Percentiles rank a stretch among this genome's conserved stretches.
phyloP scores from a whole-genome alignment of 2,888 invertebrate genomes.

The Scaeva pyrastri region DNA sequence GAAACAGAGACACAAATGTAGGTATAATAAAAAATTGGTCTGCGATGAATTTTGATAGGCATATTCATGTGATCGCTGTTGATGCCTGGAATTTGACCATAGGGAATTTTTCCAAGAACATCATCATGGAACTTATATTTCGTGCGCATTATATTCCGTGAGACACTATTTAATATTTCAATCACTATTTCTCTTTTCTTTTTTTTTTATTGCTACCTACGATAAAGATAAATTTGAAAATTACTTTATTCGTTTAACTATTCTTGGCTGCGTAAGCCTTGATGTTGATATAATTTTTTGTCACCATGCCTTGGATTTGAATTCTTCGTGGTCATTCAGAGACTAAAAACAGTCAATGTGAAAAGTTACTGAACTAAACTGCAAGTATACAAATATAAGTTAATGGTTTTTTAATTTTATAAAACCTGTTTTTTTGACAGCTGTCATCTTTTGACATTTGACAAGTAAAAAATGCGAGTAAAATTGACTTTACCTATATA shows the following conservation, averaged over 20 bases:
- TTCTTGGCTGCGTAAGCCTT: background rate
- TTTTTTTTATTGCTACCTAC: background rate
- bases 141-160: slow-evolving; percentile 29
- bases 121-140: slow-evolving; percentile 10
- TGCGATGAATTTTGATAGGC: slow-evolving; percentile 43
- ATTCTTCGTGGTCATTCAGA: slow-evolving; percentile 17
- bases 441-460: no score
- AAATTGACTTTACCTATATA: no score
- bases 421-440: no score
- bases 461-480: no score
- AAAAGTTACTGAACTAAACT: background rate
- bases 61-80: slow-evolving; percentile 36
- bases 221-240: slow-evolving; percentile 17
- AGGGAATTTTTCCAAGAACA: slow-evolving; percentile 54
- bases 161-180: slow-evolving; percentile 35
- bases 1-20: background rate
- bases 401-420: no score
- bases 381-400: no score
- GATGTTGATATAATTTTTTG: slow-evolving; percentile 20
- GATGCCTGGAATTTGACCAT: slow-evolving; percentile 20
- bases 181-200: slow-evolving; percentile 34
- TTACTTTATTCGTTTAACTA: background rate
- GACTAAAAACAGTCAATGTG: slow-evolving; percentile 18
- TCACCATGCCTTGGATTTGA: slow-evolving; percentile 22
- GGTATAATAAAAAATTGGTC: slow-evolving; percentile 25